phyloP scores from a whole-genome alignment of 1,140 invertebrate species.

The Pararge aegeria region DNA sequence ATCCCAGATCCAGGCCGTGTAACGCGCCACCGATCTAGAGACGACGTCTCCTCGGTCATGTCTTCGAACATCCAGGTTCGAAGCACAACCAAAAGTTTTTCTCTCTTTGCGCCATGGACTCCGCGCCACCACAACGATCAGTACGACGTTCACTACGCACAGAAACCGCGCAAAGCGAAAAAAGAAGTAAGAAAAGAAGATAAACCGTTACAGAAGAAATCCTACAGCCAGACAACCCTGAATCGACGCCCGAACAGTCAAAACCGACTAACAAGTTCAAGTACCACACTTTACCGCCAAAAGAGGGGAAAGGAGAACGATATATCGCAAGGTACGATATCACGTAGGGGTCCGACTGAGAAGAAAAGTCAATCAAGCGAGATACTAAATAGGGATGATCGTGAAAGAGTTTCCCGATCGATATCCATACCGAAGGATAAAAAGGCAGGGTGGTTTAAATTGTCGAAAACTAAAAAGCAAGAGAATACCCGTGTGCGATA shows the following conservation, averaged over 20 bases:
- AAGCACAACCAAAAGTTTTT: conserved; percentile 90
- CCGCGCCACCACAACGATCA: conserved; percentile 86
- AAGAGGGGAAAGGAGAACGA: conserved; percentile 70
- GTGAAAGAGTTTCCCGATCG: conserved; percentile 80
- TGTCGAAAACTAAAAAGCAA: conserved; percentile 81
- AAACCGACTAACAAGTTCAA: conserved; percentile 57
- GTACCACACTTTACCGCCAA: conserved; percentile 61
- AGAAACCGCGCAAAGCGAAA: conserved; percentile 77
- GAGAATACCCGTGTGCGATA: conserved; percentile 66
- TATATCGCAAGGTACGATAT: conserved; percentile 60
- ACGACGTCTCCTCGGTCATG: conserved; percentile 84
- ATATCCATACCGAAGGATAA: conserved; percentile 86
- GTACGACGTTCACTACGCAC: conserved; percentile 90
- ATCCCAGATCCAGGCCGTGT: conserved; percentile 84
- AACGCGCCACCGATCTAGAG: conserved; percentile 82
- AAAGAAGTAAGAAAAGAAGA: conserved; percentile 52
- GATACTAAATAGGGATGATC: conserved; percentile 77
- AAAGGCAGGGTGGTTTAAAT: conserved; percentile 86
- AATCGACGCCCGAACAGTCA: conserved; percentile 56
- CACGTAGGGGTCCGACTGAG: conserved; percentile 72
- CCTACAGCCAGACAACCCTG: conserved; percentile 68
- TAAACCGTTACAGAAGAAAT: conserved; percentile 61
- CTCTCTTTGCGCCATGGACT: conserved; percentile 90
- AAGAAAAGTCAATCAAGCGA: conserved; percentile 82
- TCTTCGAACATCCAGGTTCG: conserved; percentile 83